Base-by-base conservation (phyloP, 1,140 invertebrate species). In the Drosophila dunni region DNA sequence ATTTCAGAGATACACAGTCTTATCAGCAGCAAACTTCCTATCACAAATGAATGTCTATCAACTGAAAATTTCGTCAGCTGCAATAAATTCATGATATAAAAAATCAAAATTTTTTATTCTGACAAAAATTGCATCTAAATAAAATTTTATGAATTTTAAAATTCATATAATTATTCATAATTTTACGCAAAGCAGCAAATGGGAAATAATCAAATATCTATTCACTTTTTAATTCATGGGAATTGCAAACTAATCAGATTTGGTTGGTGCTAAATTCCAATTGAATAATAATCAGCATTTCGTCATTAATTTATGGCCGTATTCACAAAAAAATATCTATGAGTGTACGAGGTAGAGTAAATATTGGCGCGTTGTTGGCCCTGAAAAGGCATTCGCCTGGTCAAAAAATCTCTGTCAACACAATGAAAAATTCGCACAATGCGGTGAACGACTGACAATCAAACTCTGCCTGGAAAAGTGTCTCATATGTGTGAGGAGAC, bases 361-460 rank as follows among this genome's bases (percentile, higher is more conserved):
- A 42, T 42, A 42, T 11, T 10, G 13, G 11, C 40, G 11, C 40
- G 40, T 42, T 42, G 3, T n/a, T 65, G 13, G 33, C 40, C 50
- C 34, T 56, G 56, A 58, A 57, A 15, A 40, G 51, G 29, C 7
- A 36, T 53, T 53, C 50, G 7, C n/a, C 44, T 61, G 79, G 78
- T 72, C 54, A 50, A 33, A 50, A 33, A 36, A 8, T 36, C 29
- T 45, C 53, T 36, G 40, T 45, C 78, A 80, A 80, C 61, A 63
- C 69, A 72, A 60, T 72, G 62, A 60, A 75, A 73, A 70, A 58
- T 66, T 51, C 42, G 62, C 58, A 58, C n/a, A 51, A 38, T 20
- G 34, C 13, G 29, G 40, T 13, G n/a, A 42, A 11, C 40, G 40
- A 42, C 40, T 42, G 40, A 42, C 40, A 42, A 42, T 13, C 40